These are phyloP conservation scores for Phaethon lepturus DNA, from an alignment of 2,113 vertebrate genomes.

Conservation along the genomic window DNA sequence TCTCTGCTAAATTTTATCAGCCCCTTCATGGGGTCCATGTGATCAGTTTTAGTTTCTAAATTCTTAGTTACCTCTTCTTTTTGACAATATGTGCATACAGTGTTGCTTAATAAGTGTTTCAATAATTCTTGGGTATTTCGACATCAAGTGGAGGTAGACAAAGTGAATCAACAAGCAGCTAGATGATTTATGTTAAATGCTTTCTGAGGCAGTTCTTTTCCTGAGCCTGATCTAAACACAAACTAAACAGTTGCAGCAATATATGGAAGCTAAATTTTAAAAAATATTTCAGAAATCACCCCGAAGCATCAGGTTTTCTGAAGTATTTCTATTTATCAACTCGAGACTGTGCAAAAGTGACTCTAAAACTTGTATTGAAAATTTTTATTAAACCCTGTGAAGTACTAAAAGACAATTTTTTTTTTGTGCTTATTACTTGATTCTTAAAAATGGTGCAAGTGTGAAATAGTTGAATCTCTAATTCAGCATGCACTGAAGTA, in stretches of 20 bases:
- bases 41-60: neutral
- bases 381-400: neutral
- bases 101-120: neutral
- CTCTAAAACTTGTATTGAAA: neutral
- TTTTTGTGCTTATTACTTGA: neutral
- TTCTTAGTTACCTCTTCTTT: neutral
- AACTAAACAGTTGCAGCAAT: neutral
- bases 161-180: neutral
- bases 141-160: neutral
- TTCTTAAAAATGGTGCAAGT: neutral
- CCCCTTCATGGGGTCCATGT: neutral
- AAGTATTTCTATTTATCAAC: neutral
- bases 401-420: neutral
- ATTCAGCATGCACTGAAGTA: rapidly evolving
- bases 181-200: rapidly evolving
- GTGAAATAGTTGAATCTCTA: neutral
- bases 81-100: neutral
- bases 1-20: neutral
- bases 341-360: neutral
- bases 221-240: neutral
- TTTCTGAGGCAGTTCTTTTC: neutral
- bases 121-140: neutral
- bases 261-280: neutral
- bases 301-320: neutral
- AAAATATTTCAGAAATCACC: neutral